Base-by-base conservation (phyloP, 1,140 invertebrate genomes). In the Formica selysi region DNA sequence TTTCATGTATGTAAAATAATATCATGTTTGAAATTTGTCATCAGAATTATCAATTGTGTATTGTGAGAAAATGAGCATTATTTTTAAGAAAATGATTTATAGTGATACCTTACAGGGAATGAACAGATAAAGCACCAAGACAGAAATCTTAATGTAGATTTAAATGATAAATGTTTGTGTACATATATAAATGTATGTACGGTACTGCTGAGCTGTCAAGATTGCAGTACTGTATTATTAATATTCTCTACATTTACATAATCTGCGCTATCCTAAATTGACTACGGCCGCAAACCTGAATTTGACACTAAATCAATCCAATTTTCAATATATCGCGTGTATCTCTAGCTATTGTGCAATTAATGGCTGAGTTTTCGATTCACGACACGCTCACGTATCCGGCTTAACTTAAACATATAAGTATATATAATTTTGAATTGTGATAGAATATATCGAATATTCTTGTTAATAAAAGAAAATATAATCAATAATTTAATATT, bases 281-380 rank as follows among this genome's bases (percentile, higher is more conserved):
- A 51, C 29, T 79, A 26, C 3, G 10, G 16, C 19, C 16, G 22
- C 36, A 41, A 44, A 22, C 44, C n/a, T 44, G 11, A 57, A 32
- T 59, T 59, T 38, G 44, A 11, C 22, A 67, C 26, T 71, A 70
- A 57, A 80, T 71, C 26, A 57, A 70, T 41, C 7, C 22, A 80
- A 44, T 80, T 80, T 80, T 70, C 32, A n/a, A 80, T 57, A n/a
- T 7, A 38, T 16, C 10, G 38, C 61, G 11, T 57, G 38, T 57
- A 41, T 70, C 16, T 80, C 4, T 59, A 71, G 29, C 16, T 80
- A 51, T 71, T 70, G 36, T 5, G 16, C 16, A 80, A 71, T 80
- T 59, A 57, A 80, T 32, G 32, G n/a, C 3, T 11, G 22, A 32
- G 6, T n/a, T 57, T 71, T 59, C 13, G 7, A 0, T 38, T 22